Conservation (phyloP, 2,113 vertebrate species). For the Calidris pygmaea region DNA sequence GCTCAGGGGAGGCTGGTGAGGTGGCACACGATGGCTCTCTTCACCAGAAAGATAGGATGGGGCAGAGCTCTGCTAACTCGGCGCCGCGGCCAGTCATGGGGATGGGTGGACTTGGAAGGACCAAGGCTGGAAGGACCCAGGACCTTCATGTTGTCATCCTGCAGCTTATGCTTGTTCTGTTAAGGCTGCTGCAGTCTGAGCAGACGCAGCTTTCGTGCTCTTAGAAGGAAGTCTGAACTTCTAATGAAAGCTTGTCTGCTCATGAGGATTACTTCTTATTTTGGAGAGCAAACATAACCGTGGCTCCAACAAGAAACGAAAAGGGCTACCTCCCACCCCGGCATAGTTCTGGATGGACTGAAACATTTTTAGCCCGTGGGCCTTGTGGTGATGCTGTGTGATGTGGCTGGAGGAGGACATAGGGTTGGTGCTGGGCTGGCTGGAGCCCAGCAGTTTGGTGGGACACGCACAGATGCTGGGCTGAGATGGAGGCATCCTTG, state of each 20-base stretch:
- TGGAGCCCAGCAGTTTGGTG: neutral
- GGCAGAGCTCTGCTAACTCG: neutral
- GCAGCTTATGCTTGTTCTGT: neutral
- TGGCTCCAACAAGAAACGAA: neutral
- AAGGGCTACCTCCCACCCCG: neutral
- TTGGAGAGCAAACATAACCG: neutral
- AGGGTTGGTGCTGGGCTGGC: neutral
- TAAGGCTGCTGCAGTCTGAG: neutral
- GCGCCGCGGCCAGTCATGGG: accelerated
- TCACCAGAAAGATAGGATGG: neutral
- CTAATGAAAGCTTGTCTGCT: neutral
- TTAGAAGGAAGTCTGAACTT: neutral
- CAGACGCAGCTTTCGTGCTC: neutral
- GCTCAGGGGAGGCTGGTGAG: neutral
- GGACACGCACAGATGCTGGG: neutral
- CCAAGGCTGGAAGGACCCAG: neutral
- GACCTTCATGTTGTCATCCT: neutral
- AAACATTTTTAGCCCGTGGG: accelerated
- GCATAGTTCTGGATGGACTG: accelerated
- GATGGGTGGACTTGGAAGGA: neutral
- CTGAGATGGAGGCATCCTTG: neutral
- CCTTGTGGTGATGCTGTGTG: neutral
- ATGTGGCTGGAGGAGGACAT: neutral
- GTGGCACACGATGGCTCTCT: neutral
- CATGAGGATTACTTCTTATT: neutral